Evolutionary conservation across 2,888 invertebrate genomes (phyloP).

Genomic region (Incurvaria masculella): DNA sequence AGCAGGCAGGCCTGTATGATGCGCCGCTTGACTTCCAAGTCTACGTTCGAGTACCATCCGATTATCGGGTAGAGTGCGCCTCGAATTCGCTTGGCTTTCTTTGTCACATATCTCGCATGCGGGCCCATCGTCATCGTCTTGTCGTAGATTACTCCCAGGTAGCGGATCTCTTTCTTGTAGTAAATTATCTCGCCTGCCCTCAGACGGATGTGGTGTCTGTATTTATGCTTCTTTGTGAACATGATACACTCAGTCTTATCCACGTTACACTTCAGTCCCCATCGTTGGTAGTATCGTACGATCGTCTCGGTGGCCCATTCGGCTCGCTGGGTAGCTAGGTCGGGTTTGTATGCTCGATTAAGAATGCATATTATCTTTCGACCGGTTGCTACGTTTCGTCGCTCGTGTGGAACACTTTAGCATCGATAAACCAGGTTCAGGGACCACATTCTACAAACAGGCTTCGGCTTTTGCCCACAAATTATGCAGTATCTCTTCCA

Average conservation of each 20-base stretch:
- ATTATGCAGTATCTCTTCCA: no score
- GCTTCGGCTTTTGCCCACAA: no score
- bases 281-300: slow-evolving; percentile 2
- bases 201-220: not conserved
- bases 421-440: no score
- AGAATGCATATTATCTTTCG: no score
- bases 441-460: no score
- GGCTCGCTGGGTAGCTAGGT: not conserved
- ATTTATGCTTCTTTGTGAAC: slow-evolving; percentile 3
- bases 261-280: slow-evolving; percentile 5
- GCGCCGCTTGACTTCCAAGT: slow-evolving; percentile 9
- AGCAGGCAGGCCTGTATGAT: slow-evolving; percentile 12
- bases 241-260: slow-evolving; percentile 6
- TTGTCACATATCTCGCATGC: slow-evolving; percentile 3
- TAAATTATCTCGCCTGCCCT: not conserved
- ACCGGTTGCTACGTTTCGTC: no score
- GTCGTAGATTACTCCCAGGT: not conserved
- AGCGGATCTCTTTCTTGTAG: slow-evolving; percentile 1
- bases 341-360: not conserved
- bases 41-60: slow-evolving; percentile 10
- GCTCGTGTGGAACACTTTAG: no score
- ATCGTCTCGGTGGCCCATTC: slow-evolving; percentile 4
- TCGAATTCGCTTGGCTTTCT: slow-evolving; percentile 6
- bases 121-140: slow-evolving; percentile 1
- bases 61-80: slow-evolving; percentile 10